Evolutionary conservation across 2,888 invertebrate species (phyloP).

Genomic region (Danaus chrysippus): DNA sequence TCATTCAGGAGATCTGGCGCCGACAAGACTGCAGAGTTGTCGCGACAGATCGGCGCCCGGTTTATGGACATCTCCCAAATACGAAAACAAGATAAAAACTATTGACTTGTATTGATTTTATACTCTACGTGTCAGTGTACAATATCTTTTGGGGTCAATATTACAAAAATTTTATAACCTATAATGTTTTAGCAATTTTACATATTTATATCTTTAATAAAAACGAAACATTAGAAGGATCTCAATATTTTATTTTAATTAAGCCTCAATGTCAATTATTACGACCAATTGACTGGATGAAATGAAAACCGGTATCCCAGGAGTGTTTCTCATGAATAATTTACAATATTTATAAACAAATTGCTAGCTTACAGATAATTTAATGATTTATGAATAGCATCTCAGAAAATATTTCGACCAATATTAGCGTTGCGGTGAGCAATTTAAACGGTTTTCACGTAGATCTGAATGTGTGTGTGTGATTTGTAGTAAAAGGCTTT

Average conservation of each 20-base stretch:
- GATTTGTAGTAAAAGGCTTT: conserved; percentile 9
- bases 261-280: too few species aligned
- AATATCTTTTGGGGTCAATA: not conserved
- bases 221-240: conserved; percentile 45
- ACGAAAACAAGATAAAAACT: conserved; percentile 5
- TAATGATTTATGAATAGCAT: not conserved
- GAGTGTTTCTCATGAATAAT: conserved; percentile 1
- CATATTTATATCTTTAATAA: conserved; percentile 12
- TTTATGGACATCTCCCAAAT: conserved; percentile 32
- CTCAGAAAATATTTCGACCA: conserved; percentile 13
- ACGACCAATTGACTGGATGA: conserved; percentile 2
- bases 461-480: conserved; percentile 41
- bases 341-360: not conserved
- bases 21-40: conserved; percentile 49
- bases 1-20: conserved; percentile 50
- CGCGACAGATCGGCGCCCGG: conserved; percentile 56
- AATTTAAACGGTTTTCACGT: conserved; percentile 65
- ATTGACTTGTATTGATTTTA: not conserved
- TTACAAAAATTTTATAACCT: not conserved
- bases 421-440: conserved; percentile 50
- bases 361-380: not conserved
- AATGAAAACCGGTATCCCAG: not conserved
- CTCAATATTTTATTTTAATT: conserved; percentile 8
- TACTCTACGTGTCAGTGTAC: not conserved
- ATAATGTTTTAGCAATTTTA: conserved; percentile 9